These are phyloP conservation scores for Lagothrix lagotricha DNA, from an alignment of 2,797 vertebrate genomes.

Conservation along the genomic window DNA sequence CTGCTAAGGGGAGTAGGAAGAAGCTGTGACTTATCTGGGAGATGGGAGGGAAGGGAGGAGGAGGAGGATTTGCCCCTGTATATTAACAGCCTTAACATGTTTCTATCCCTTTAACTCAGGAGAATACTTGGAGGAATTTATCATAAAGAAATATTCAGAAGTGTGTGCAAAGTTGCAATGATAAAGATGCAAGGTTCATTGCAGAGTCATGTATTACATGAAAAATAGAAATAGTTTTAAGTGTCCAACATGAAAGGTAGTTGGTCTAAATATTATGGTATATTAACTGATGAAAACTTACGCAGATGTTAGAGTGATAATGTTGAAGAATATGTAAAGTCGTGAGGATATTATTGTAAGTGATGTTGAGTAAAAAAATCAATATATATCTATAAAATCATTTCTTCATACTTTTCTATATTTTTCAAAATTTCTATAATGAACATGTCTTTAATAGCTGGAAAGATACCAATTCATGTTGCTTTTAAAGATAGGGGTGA, in stretches of 20 bases:
- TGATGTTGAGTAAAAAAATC: not conserved
- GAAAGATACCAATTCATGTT: slow-evolving; percentile 39
- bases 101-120: not conserved
- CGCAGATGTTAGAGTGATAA: not conserved
- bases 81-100: not conserved
- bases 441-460: slow-evolving; percentile 45
- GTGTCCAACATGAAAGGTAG: not conserved
- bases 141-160: not conserved
- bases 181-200: not conserved
- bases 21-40: not conserved
- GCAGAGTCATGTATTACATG: not conserved
- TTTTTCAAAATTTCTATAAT: slow-evolving; percentile 9
- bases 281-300: not conserved
- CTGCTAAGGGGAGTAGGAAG: not conserved
- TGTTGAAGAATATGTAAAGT: not conserved
- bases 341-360: not conserved
- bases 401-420: not conserved
- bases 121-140: not conserved
- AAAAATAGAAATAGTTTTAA: not conserved
- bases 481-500: not conserved
- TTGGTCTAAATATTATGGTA: not conserved
- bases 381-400: not conserved
- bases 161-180: not conserved
- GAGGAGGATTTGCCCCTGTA: not conserved
- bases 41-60: accelerated